Evolutionary conservation across 2,797 vertebrate genomes (phyloP).

Genomic region (Pipistrellus kuhlii): DNA sequence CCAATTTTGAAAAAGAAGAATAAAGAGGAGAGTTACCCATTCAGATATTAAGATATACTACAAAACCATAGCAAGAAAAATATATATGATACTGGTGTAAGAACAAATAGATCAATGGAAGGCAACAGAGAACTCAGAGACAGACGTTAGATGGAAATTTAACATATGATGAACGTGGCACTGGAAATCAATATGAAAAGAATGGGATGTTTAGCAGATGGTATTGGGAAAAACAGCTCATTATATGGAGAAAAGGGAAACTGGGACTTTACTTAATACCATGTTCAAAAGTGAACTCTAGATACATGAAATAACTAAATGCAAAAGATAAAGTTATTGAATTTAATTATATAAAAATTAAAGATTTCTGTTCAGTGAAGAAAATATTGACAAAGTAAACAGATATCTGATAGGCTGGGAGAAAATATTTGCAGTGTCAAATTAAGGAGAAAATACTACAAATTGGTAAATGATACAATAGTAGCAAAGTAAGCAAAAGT

Average conservation of each 20-base stretch:
- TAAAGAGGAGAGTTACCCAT: background rate
- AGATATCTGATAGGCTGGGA: background rate
- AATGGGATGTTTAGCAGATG: conserved; percentile 1
- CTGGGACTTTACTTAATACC: background rate
- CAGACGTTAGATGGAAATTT: conserved; percentile 23
- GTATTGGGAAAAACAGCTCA: conserved; percentile 35
- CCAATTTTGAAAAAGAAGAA: conserved; percentile 56
- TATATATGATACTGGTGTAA: conserved; percentile 5
- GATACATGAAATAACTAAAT: conserved; percentile 33
- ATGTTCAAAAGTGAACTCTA: conserved; percentile 51
- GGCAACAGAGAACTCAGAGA: conserved; percentile 44
- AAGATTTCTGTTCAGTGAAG: conserved; percentile 37
- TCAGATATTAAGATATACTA: conserved; percentile 12
- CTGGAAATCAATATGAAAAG: conserved; percentile 53
- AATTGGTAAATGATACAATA: conserved; percentile 11
- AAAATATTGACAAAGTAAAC: conserved; percentile 38
- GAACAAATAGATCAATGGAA: conserved; percentile 33
- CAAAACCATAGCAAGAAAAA: conserved; percentile 43
- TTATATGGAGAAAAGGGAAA: conserved; percentile 58
- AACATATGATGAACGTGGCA: conserved; percentile 40
- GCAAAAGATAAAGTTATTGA: conserved; percentile 29
- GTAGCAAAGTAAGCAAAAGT: conserved; percentile 47
- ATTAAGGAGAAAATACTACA: background rate
- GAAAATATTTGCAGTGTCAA: conserved; percentile 28
- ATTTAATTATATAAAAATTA: conserved; percentile 25